Conservation (phyloP, 1,140 invertebrate species). For the Alviniconcha marisindica region DNA sequence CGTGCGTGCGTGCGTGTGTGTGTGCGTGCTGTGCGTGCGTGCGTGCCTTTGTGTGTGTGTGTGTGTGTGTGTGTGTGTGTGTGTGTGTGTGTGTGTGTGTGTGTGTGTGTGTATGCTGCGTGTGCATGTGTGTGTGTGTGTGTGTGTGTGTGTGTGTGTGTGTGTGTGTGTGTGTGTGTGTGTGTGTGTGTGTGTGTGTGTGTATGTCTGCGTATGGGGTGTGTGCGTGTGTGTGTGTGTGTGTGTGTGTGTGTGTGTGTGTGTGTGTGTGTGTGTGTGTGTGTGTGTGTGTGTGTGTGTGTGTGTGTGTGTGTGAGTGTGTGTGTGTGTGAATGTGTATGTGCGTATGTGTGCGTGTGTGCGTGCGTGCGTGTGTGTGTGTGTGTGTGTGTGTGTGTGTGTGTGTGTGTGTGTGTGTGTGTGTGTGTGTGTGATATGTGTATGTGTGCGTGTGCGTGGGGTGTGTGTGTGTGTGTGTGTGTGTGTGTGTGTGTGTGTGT, state of each 20-base stretch:
- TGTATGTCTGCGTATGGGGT: not conserved
- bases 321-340: not conserved
- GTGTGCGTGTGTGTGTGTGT: not conserved
- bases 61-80: slow-evolving; percentile 16
- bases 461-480: too few relatives aligned
- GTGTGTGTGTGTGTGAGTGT: not conserved
- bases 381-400: not conserved
- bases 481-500: too few relatives aligned
- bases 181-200: not conserved
- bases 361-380: not conserved
- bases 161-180: not conserved
- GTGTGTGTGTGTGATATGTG: too few relatives aligned
- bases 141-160: not conserved
- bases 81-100: not conserved
- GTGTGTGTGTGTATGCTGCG: not conserved
- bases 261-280: slow-evolving; percentile 7
- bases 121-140: not conserved
- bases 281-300: slow-evolving; percentile 2
- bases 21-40: not conserved
- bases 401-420: not conserved
- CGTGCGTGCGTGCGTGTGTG: too few relatives aligned
- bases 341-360: not conserved
- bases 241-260: slow-evolving; percentile 1
- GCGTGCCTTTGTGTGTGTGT: not conserved
- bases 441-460: too few relatives aligned